These are phyloP conservation scores for Neostethus bicornis DNA, from an alignment of 2,797 vertebrate species.

Conservation along the genomic window DNA sequence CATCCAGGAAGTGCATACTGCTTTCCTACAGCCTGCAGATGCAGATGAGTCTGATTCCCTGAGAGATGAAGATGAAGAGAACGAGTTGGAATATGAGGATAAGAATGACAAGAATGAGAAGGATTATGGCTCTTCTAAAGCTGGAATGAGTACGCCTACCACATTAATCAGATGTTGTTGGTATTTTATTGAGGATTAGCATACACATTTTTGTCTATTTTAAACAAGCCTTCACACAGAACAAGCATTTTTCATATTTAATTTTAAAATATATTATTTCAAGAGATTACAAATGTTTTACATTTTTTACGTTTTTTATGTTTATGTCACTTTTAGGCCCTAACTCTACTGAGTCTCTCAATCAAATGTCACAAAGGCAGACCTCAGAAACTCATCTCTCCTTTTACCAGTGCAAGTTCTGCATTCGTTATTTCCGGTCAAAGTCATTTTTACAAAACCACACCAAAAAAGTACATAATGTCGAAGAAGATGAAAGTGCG, in stretches of 20 bases:
- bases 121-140: conserved; percentile 65
- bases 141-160: conserved; percentile 69
- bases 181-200: conserved; percentile 50
- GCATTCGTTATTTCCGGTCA: conserved; percentile 97
- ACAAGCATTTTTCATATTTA: conserved; percentile 16
- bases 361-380: conserved; percentile 81
- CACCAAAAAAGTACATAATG: conserved; percentile 92
- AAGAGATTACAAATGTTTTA: neutral
- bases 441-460: conserved; percentile 96
- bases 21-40: conserved; percentile 95
- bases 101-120: conserved; percentile 65
- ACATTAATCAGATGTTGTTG: conserved; percentile 40
- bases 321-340: conserved; percentile 82
- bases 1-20: conserved; percentile 98
- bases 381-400: conserved; percentile 82
- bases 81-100: conserved; percentile 55
- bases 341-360: conserved; percentile 83
- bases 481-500: conserved; percentile 67
- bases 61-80: conserved; percentile 85
- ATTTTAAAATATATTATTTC: neutral
- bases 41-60: conserved; percentile 89
- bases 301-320: conserved; percentile 1
- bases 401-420: conserved; percentile 99
- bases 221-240: conserved; percentile 1
- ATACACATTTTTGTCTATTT: conserved; percentile 22